Evolutionary conservation across 2,888 invertebrate species (phyloP), one percentile per base, ranked within the genome.

Genomic region (Augochlorella aurata): DNA sequence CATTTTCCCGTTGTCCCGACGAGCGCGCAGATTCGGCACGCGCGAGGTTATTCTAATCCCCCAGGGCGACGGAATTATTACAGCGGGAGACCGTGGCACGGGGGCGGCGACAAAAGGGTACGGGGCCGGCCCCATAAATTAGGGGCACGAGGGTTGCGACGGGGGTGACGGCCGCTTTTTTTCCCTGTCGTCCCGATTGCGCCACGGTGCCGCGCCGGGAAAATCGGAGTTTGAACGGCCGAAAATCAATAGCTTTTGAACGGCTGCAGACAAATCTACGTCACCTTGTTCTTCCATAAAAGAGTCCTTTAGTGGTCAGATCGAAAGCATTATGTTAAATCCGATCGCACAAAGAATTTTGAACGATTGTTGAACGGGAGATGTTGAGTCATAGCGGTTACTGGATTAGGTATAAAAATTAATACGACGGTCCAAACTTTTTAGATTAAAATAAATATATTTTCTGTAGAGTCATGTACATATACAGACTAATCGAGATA

Each of bases 41-140:
- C 88, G 86, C 85, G 77, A 58, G 82, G 76, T 83, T 85, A 77
- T 75, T 88, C 83, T 84, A 88, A 88, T 88, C 82, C 82, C 88
- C 73, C 68, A 0, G 74, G 63, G 78, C 21, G 10, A 54, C 72
- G 74, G 44, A 88, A 77, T 81, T 82, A 78, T 79, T 75, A 65
- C 79, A 29, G 38, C 73, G 77, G 83, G 82, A 70, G 29, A 29
- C 29, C 80, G 79, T 75, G 78, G 63, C 50, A 58, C 65, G 77
- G 81, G 70, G 78, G 71, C 66, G 49, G 29, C 63, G 74, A 82
- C 77, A 81, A 87, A 81, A 77, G 83, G 83, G 73, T 77, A 74
- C 76, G 68, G 78, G 73, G 76, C 83, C 78, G 58, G 77, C 74
- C 78, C 74, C 84, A 88, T 88, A 88, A 88, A 88, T 88, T 88